Percentiles rank a stretch among this genome's conserved stretches.
These are phyloP conservation scores for Acipenser transmontanus DNA, from an alignment of 2,797 vertebrate genomes.

Conservation along the genomic window DNA sequence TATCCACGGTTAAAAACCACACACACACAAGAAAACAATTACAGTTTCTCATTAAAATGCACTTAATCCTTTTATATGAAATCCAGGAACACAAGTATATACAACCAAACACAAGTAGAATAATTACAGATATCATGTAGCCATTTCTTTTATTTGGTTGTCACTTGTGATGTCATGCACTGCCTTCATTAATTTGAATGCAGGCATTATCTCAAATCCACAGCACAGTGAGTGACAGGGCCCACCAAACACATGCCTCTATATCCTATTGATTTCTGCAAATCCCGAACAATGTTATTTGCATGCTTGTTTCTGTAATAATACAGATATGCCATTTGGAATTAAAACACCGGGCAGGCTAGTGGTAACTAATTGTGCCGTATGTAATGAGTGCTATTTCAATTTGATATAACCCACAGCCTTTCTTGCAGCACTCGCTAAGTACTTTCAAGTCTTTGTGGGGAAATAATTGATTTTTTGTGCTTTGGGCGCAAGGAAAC, in stretches of 20 bases:
- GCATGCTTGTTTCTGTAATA: conserved; percentile 89
- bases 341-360: conserved; percentile 82
- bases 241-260: conserved; percentile 79
- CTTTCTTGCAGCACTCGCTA: conserved; percentile 84
- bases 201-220: conserved; percentile 83
- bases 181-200: conserved; percentile 83
- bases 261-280: conserved; percentile 84
- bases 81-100: conserved; percentile 99
- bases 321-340: conserved; percentile 87
- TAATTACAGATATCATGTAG: conserved; percentile 99
- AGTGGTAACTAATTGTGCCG: conserved; percentile 85
- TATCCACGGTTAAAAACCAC: neutral
- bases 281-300: conserved; percentile 88
- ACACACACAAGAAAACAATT: conserved; percentile 69
- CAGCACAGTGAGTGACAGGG: conserved; percentile 79
- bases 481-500: conserved; percentile 83
- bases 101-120: conserved; percentile 97
- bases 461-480: conserved; percentile 92
- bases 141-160: conserved; percentile 79
- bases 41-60: conserved; percentile 99
- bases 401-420: conserved; percentile 89
- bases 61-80: conserved; percentile 99
- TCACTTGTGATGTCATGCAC: conserved; percentile 77
- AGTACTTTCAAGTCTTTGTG: conserved; percentile 92
- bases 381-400: conserved; percentile 83